phyloP scores from a whole-genome alignment of 2,797 vertebrate species.

The Capromys pilorides region DNA sequence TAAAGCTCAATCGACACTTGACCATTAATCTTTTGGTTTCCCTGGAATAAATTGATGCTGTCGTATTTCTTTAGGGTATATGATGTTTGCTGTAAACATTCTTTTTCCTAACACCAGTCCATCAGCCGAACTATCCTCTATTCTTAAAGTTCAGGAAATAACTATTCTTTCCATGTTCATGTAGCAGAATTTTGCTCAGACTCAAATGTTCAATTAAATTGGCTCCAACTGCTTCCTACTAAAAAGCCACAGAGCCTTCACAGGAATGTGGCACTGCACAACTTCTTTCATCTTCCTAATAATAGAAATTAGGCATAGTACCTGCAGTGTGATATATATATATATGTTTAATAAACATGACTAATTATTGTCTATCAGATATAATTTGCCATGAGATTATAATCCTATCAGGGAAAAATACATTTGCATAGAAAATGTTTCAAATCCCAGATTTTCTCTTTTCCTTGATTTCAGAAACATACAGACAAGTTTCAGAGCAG shows the following conservation, averaged over 20 bases:
- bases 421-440: background rate
- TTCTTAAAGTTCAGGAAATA: background rate
- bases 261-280: background rate
- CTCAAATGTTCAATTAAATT: background rate
- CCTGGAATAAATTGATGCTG: background rate
- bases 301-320: background rate
- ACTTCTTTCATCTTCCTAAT: background rate
- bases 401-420: slow-evolving; percentile 4
- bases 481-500: background rate
- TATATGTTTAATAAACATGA: background rate
- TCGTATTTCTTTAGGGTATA: background rate
- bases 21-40: background rate
- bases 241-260: background rate
- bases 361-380: background rate
- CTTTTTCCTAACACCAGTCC: background rate
- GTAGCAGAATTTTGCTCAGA: background rate
- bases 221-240: background rate
- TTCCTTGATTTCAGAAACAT: background rate
- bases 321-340: background rate
- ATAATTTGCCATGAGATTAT: background rate
- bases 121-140: slow-evolving; percentile 5
- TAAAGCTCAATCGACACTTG: background rate
- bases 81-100: background rate
- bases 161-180: background rate
- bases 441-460: background rate